phyloP scores from a whole-genome alignment of 2,888 invertebrate genomes.

The Lasioglossum zephyrum region DNA sequence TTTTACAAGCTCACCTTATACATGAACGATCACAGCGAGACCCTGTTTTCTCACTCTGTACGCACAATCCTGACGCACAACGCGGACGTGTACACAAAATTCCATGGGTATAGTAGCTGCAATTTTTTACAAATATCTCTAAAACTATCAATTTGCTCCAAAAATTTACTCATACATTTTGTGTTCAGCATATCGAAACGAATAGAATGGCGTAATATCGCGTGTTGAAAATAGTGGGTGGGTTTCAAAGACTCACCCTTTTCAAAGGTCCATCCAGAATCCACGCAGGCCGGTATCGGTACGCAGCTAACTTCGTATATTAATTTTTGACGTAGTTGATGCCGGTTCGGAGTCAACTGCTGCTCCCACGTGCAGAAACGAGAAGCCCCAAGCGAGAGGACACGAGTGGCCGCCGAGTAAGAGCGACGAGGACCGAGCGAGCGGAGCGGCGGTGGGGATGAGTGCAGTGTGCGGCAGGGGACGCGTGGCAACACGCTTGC shows the following conservation, averaged over 20 bases:
- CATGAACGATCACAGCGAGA: too few relatives aligned
- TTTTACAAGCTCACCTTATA: too few relatives aligned
- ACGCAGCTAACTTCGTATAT: constrained; percentile 9
- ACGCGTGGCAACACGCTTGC: constrained; percentile 52
- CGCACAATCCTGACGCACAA: too few relatives aligned
- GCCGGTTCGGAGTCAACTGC: constrained; percentile 18
- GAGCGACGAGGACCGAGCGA: constrained; percentile 1
- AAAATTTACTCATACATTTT: too few relatives aligned
- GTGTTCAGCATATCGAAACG: neutral
- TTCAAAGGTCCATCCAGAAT: neutral
- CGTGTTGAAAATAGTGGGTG: too few relatives aligned
- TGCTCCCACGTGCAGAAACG: constrained; percentile 49
- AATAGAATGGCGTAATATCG: too few relatives aligned
- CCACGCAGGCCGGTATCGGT: neutral
- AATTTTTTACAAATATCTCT: too few relatives aligned
- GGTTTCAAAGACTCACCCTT: too few relatives aligned
- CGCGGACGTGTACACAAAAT: too few relatives aligned
- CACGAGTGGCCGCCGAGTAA: neutral
- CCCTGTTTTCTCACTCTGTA: too few relatives aligned
- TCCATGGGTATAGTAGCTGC: too few relatives aligned
- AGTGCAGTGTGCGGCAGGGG: constrained; percentile 41
- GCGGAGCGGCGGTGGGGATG: constrained; percentile 41
- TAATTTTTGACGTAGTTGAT: constrained; percentile 27
- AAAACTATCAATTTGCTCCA: too few relatives aligned
- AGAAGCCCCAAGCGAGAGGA: constrained; percentile 13